Conservation (phyloP, 2,888 invertebrate species). For the Uloborus plumipes region DNA sequence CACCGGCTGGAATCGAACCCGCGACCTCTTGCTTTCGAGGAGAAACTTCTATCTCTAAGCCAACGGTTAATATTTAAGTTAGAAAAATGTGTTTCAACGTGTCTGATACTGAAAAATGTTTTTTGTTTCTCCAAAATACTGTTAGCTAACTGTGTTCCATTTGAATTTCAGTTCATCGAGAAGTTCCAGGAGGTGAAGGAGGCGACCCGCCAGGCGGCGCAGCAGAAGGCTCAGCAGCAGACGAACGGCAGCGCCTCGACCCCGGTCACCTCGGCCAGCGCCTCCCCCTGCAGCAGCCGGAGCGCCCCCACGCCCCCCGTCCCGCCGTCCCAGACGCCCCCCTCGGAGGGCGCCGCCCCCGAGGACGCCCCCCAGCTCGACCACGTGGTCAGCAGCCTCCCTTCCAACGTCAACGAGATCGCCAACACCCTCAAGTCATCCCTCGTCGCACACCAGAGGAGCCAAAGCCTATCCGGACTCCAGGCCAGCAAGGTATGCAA, state of each 20-base stretch:
- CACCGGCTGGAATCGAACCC: no score
- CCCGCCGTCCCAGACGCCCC: slow-evolving; percentile 65
- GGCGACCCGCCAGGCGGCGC: slow-evolving; percentile 78
- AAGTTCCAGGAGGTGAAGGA: slow-evolving; percentile 99
- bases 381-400: slow-evolving; percentile 59
- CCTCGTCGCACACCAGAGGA: slow-evolving; percentile 72
- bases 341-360: slow-evolving; percentile 34
- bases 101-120: no score
- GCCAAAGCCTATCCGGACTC: slow-evolving; percentile 72
- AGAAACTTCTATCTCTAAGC: no score
- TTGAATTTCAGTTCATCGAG: slow-evolving; percentile 85
- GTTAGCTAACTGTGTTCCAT: no score
- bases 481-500: slow-evolving; percentile 67
- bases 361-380: slow-evolving; percentile 57
- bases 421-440: slow-evolving; percentile 66
- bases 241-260: slow-evolving; percentile 67
- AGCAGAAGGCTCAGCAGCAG: slow-evolving; percentile 59
- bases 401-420: slow-evolving; percentile 69
- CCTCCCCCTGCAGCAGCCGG: slow-evolving; percentile 71
- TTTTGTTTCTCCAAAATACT: no score
- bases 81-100: no score
- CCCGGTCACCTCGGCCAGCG: slow-evolving; percentile 63
- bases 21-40: no score
- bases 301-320: slow-evolving; percentile 67
- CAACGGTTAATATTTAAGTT: no score